Base-by-base conservation (phyloP, 2,113 vertebrate genomes). In the Uria aalge region DNA sequence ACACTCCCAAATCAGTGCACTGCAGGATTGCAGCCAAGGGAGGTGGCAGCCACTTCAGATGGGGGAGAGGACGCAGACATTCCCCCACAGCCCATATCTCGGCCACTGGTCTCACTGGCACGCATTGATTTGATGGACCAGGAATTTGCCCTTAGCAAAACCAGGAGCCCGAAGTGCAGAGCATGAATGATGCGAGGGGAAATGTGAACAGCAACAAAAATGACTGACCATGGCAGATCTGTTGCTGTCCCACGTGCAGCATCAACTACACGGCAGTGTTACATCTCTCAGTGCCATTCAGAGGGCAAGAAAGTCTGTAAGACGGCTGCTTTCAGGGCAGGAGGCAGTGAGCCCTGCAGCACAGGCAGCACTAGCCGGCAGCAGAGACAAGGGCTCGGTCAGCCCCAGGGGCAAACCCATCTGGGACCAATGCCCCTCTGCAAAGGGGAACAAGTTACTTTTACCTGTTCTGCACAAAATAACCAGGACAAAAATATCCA, bases 11-110 rank as follows among this genome's bases (percentile, higher is more conserved):
- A 40, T 6, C 11, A 13, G 16, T 16, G 53, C 45, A 24, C 38
- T 15, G 21, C 0, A 9, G 60, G 52, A 50, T 11, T 0, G 0
- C 22, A 78, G 34, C 7, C 5, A 43, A 40, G 13, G 48, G 18
- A 79, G 34, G 52, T 9, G 56, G 30, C 67, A 88, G 57, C 13
- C 15, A 5, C 21, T 66, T 38, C 84, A 76, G 57, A 9, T 5
- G 4, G 34, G 43, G 34, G 13, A 73, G 13, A 84, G 36, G 19
- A 38, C 12, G 22, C 0, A 2, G 34, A 41, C 30, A 5, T 64
- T 55, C 13, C 40, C 11, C 15, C 24, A 8, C 30, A 52, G 48
- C 36, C 36, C 0, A 0, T 23, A 20, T 21, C 63, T 30, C 19
- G 30, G 47, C 22, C 66, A 32, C 43, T 36, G n/a, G 34, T 76